phyloP scores from a whole-genome alignment of 2,797 vertebrate genomes.

The Sebastes trivittatus region DNA sequence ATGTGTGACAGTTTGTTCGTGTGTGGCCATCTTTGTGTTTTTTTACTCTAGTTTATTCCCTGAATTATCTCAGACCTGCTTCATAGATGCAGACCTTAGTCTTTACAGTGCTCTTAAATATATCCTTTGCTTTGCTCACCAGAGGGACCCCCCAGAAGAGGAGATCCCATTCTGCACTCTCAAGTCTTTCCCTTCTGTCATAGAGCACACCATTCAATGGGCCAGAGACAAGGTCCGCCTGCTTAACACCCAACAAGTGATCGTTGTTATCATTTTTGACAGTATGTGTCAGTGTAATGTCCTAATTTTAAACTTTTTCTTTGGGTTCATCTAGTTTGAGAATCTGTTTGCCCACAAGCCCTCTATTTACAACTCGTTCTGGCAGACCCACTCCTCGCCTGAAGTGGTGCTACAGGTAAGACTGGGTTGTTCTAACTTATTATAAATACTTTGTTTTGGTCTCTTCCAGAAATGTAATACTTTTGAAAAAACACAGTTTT shows the following conservation, averaged over 20 bases:
- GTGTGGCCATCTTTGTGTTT: not conserved
- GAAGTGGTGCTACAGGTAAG: constrained; percentile 92
- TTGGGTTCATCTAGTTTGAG: constrained; percentile 88
- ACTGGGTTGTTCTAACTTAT: not conserved
- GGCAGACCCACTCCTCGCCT: constrained; percentile 90
- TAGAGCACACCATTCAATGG: constrained; percentile 99
- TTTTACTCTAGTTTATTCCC: not conserved
- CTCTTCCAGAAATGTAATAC: not conserved
- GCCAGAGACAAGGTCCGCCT: constrained; percentile 94
- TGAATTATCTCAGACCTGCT: not conserved
- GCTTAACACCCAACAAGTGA: not conserved
- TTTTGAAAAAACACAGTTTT: not conserved
- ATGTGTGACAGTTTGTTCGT: not conserved
- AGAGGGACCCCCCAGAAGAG: constrained; percentile 98
- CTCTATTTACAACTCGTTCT: constrained; percentile 94
- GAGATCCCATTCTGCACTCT: constrained; percentile 99
- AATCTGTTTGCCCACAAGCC: constrained; percentile 96
- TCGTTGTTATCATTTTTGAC: not conserved
- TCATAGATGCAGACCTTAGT: not conserved
- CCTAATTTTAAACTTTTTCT: not conserved
- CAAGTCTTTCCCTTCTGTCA: constrained; percentile 97
- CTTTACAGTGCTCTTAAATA: not conserved
- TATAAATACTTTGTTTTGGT: not conserved
- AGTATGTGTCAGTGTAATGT: not conserved
- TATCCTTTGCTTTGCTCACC: constrained; percentile 2